Evolutionary conservation across 2,113 vertebrate species (phyloP).

Genomic region (Theristicus caerulescens): DNA sequence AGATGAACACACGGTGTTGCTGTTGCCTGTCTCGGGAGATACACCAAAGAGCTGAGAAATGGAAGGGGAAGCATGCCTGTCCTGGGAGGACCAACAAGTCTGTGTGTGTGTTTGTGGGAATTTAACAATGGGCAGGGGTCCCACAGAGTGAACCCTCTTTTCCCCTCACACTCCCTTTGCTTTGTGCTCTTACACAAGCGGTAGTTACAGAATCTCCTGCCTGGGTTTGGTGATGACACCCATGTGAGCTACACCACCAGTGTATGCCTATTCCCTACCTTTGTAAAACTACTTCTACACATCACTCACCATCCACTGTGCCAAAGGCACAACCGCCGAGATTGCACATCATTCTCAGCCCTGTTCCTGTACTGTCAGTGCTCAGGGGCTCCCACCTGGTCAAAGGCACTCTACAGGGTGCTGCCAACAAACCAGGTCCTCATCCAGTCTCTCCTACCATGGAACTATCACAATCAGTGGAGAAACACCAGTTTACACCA

Average conservation of each 20-base stretch:
- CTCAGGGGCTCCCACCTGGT: neutral
- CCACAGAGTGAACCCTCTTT: neutral
- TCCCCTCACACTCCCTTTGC: neutral
- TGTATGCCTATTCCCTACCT: neutral
- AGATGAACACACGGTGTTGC: neutral
- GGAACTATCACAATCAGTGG: neutral
- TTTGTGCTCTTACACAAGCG: neutral
- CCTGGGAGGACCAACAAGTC: neutral
- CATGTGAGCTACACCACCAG: rapidly evolving
- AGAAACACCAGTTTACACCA: neutral
- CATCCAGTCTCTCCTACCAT: neutral
- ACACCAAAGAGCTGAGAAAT: neutral
- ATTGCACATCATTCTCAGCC: neutral
- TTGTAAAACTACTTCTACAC: neutral
- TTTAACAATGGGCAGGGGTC: neutral
- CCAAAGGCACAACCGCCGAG: neutral
- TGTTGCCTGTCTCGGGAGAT: neutral
- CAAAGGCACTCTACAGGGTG: neutral
- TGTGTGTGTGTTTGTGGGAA: neutral
- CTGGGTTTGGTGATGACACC: neutral
- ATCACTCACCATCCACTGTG: rapidly evolving
- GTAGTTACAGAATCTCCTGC: neutral
- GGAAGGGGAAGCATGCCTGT: neutral
- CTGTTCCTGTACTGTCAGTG: neutral
- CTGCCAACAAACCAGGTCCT: neutral